Conservation (phyloP, 2,888 invertebrate species). For the Thecocarcelia acutangulata region DNA sequence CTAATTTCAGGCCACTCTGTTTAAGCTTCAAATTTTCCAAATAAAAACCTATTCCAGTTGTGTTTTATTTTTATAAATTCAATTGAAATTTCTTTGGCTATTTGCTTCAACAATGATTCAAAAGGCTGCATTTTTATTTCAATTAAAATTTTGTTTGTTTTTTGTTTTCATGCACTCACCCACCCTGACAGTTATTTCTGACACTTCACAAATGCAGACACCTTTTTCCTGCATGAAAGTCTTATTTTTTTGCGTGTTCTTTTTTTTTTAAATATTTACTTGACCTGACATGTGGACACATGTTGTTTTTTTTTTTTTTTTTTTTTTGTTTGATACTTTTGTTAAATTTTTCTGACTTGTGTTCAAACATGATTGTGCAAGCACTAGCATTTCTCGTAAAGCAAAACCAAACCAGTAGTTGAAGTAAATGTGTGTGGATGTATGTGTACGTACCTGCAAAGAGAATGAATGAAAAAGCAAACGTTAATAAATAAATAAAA, state of each 20-base stretch:
- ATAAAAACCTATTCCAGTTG: too few species aligned
- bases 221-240: not conserved
- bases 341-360: too few species aligned
- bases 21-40: too few species aligned
- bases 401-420: not conserved
- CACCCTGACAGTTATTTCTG: constrained; percentile 33
- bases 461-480: not conserved
- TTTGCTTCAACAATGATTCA: too few species aligned
- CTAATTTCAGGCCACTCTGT: too few species aligned
- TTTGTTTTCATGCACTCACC: not conserved
- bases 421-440: not conserved
- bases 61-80: too few species aligned
- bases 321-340: too few species aligned
- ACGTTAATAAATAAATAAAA: constrained; percentile 9
- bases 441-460: constrained; percentile 43
- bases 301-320: constrained; percentile 21
- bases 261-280: constrained; percentile 58
- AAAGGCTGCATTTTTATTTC: too few species aligned
- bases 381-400: constrained; percentile 5
- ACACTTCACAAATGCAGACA: constrained; percentile 35
- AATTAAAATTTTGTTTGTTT: not conserved
- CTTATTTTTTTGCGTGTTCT: constrained; percentile 7
- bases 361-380: constrained; percentile 36
- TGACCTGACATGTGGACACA: constrained; percentile 63
- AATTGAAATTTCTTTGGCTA: too few species aligned